A percentile compares a stretch with the other conserved stretches of the same genome.
phyloP scores from a whole-genome alignment of 2,888 invertebrate genomes.

The Dasysyrphus albostriatus region DNA sequence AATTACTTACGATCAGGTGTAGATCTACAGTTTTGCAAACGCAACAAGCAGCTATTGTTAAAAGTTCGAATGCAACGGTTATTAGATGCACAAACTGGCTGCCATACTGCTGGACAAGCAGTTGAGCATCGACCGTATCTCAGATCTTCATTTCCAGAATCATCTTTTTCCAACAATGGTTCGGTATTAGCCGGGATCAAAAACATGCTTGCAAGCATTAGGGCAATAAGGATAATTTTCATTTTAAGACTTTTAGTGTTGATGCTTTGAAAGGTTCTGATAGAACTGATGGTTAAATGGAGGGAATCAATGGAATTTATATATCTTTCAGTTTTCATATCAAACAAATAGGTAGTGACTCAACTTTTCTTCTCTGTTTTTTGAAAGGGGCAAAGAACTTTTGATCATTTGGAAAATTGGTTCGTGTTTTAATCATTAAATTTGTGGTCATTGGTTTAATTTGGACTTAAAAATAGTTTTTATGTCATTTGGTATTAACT shows the following conservation, averaged over 20 bases:
- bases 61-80: slow-evolving; percentile 13
- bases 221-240: background rate
- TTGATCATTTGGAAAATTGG: background rate
- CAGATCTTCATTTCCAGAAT: background rate
- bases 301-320: background rate
- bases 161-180: background rate
- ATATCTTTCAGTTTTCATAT: background rate
- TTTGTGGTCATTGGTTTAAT: background rate
- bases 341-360: background rate
- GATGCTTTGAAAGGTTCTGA: background rate
- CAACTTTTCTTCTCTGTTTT: background rate
- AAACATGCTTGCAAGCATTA: background rate
- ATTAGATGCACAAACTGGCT: slow-evolving; percentile 31
- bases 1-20: background rate
- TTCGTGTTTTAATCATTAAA: background rate
- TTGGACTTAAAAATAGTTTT: background rate
- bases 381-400: background rate
- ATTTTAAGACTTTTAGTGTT: background rate
- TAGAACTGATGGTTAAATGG: slow-evolving; percentile 7
- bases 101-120: slow-evolving; percentile 17
- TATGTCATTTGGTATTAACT: background rate
- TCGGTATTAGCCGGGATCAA: background rate
- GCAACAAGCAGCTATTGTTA: slow-evolving; percentile 1
- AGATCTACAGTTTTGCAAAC: slow-evolving; percentile 7
- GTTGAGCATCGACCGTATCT: slow-evolving; percentile 16